Evolutionary conservation across 2,888 invertebrate genomes (phyloP).

Genomic region (Drosophila flavopinicola): DNA sequence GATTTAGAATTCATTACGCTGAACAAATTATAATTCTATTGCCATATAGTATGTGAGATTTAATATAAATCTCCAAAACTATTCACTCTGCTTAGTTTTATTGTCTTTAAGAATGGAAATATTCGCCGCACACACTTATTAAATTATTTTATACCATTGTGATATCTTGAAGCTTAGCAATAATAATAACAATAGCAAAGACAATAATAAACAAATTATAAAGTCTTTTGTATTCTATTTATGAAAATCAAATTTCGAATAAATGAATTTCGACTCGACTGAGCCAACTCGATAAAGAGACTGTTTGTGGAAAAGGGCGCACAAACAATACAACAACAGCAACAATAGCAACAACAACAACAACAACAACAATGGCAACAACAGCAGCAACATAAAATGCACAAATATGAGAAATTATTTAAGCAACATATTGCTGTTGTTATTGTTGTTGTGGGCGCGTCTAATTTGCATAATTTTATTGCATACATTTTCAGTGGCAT

Average conservation of each 20-base stretch:
- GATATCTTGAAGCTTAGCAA: not conserved
- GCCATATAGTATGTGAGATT: too few relatives aligned
- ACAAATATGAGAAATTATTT: constrained; percentile 35
- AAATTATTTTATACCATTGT: not conserved
- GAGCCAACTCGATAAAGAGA: constrained; percentile 25
- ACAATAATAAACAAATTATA: constrained; percentile 2
- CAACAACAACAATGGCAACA: not conserved
- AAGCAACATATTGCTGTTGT: constrained; percentile 22
- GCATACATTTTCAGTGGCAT: constrained; percentile 60
- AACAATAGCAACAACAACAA: constrained; percentile 8
- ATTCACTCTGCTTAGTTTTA: too few relatives aligned
- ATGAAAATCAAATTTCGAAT: constrained; percentile 32
- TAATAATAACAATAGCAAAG: constrained; percentile 1
- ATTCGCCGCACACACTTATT: not conserved
- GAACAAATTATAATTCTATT: too few relatives aligned
- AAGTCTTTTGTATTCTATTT: constrained; percentile 17
- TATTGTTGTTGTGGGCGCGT: too few relatives aligned
- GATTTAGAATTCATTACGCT: too few relatives aligned
- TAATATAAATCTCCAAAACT: too few relatives aligned
- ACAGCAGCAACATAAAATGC: constrained; percentile 11
- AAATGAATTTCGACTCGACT: constrained; percentile 38
- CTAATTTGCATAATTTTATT: constrained; percentile 76
- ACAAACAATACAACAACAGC: constrained; percentile 13
- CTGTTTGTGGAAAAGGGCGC: constrained; percentile 16
- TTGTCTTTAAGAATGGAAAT: not conserved